Evolutionary conservation across 1,140 invertebrate genomes (phyloP).

Genomic region (Zaprionus nigranus): DNA sequence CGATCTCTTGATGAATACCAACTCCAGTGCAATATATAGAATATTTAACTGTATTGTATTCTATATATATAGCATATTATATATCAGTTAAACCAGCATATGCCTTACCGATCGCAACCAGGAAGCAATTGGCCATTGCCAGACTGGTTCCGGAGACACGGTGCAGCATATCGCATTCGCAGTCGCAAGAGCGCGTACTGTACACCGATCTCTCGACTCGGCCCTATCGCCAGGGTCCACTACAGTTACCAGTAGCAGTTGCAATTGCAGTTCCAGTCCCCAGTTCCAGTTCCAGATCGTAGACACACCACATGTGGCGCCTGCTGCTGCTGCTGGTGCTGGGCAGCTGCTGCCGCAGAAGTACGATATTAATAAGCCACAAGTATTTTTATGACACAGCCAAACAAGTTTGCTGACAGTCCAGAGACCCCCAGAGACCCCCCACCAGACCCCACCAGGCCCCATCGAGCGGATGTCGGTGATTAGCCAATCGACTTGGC

Average conservation of each 20-base stretch:
- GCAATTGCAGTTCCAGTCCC: not conserved
- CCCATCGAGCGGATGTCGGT: slow-evolving; percentile 52
- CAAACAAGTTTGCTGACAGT: slow-evolving; percentile 58
- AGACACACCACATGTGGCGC: slow-evolving; percentile 22
- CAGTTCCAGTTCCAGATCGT: slow-evolving; percentile 9
- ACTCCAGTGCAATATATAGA: too few species aligned
- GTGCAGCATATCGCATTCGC: not conserved
- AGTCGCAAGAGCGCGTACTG: not conserved
- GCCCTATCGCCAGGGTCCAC: slow-evolving; percentile 16
- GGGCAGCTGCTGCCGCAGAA: slow-evolving; percentile 28
- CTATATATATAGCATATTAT: not conserved
- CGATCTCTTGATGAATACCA: too few species aligned
- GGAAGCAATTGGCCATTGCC: slow-evolving; percentile 18
- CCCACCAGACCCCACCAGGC: not conserved
- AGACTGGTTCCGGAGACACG: slow-evolving; percentile 19
- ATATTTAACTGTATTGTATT: too few species aligned
- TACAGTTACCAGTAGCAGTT: slow-evolving; percentile 2
- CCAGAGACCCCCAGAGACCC: not conserved
- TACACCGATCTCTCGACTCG: slow-evolving; percentile 5
- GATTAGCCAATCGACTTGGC: slow-evolving; percentile 66
- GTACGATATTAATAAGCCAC: slow-evolving; percentile 38
- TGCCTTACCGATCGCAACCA: slow-evolving; percentile 16
- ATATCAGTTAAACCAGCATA: not conserved
- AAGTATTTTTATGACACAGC: slow-evolving; percentile 70
- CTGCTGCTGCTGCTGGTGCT: slow-evolving; percentile 6